Evolutionary conservation across 2,113 vertebrate genomes (phyloP).

Genomic region (Nematolebias whitei): DNA sequence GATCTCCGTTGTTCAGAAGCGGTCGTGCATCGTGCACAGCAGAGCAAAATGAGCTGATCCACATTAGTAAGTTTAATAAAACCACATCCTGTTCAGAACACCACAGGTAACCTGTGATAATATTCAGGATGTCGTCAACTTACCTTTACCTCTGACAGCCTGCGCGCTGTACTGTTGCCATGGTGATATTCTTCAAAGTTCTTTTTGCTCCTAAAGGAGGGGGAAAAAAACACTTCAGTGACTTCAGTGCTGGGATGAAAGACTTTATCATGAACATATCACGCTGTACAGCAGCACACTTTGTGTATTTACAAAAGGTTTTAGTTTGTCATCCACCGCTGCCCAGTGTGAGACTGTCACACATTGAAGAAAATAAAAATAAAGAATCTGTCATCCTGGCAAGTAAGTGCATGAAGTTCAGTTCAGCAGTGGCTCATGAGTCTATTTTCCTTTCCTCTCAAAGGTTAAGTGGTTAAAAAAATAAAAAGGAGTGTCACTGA

Average conservation of each 20-base stretch:
- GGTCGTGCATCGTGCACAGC: background rate
- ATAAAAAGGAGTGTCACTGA: too few relatives aligned
- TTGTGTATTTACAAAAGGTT: conserved; percentile 25
- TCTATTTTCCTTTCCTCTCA: conserved; percentile 7
- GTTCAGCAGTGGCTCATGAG: background rate
- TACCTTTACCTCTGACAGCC: conserved; percentile 14
- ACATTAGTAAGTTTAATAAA: background rate
- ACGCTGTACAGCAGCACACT: conserved; percentile 24
- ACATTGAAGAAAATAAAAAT: conserved; percentile 4
- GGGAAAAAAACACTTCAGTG: conserved; percentile 24
- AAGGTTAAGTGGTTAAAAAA: background rate
- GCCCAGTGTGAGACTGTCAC: background rate
- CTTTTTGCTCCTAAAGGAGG: background rate
- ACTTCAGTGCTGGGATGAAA: conserved; percentile 37
- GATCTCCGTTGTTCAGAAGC: conserved; percentile 24
- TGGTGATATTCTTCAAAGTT: conserved; percentile 47
- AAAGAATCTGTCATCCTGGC: background rate
- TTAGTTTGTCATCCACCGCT: conserved; percentile 2
- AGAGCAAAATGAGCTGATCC: background rate
- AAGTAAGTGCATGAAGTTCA: background rate
- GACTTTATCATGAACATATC: conserved; percentile 26
- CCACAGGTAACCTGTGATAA: conserved; percentile 4
- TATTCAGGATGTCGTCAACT: conserved; percentile 3
- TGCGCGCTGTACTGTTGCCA: conserved; percentile 48
- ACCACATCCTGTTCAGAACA: conserved; percentile 7